Base-by-base conservation (phyloP, 2,888 invertebrate species). In the Cynaeus angustus region DNA sequence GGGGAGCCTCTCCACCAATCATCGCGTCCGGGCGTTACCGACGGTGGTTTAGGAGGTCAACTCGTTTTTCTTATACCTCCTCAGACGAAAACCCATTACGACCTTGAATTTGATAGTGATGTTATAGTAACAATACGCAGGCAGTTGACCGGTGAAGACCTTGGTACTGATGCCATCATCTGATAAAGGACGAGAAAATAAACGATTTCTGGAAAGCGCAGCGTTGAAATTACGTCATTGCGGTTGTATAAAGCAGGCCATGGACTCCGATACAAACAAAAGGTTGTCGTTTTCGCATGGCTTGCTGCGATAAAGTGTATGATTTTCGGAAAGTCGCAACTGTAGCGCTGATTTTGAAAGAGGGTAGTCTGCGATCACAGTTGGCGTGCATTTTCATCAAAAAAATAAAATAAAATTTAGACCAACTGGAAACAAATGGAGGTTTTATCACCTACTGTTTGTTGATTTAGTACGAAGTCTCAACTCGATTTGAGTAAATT, bases 101-200 rank as follows among this genome's bases (percentile, higher is more conserved):
- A 50, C 68, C 68, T 68, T 68, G 68, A 68, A 61, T 62, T 37
- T 62, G 62, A 62, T 68, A 68, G 62, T 67, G 67, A 37, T 52
- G 46, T 65, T 65, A 55, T 55, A 37, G 66, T 56, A 68, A 64
- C 64, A 68, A 68, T 48, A 45, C 33, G 64, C 48, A 64, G 62
- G 67, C 59, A 52, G 55, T 62, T 68, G 68, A 64, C 68, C 68
- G 33, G 10, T 26, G 21, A 16, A 43, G 48, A 64, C 64, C 68
- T 68, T 68, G 68, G 45, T 50, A 37, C 38, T 21, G 46, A 65
- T 65, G 59, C n/a, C n/a, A 16, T 14, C 26, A 8, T 1, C 45
- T 41, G 45, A 41, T 59, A 30, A 43, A 21, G 10, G 43, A 28
- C 38, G 14, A 8, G 46, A 61, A 61, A 61, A 61, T 10, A 16